A percentile compares a stretch with the other conserved stretches of the same genome.
phyloP scores from a whole-genome alignment of 23 tunicate genomes.

The Ciona savignyi region DNA sequence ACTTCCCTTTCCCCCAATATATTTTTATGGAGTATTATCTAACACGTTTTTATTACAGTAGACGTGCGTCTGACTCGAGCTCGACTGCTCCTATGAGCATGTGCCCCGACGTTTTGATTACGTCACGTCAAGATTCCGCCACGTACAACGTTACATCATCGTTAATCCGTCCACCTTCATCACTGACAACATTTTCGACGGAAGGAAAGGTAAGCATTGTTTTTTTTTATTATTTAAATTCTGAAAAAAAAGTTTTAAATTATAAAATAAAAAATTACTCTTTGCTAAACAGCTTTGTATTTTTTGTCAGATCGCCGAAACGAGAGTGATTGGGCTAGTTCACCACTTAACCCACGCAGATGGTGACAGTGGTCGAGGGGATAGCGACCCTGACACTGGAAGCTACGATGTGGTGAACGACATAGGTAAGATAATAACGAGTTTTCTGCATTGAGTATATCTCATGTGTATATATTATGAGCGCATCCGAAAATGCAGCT shows the following conservation, averaged over 20 bases:
- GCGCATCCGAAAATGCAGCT: no score
- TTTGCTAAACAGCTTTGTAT: neutral
- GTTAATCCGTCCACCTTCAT: slow-evolving; percentile 5
- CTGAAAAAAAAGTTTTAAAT: neutral
- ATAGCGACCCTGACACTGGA: slow-evolving; percentile 68
- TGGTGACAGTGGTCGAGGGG: slow-evolving; percentile 78
- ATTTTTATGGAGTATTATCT: no score
- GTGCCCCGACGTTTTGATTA: neutral
- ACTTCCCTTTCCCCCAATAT: neutral
- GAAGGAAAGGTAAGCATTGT: slow-evolving; percentile 14
- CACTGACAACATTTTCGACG: slow-evolving; percentile 16
- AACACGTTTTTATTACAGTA: neutral
- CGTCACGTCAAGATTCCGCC: slow-evolving; percentile 22
- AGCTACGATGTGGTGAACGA: slow-evolving; percentile 22
- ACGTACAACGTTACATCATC: slow-evolving; percentile 11
- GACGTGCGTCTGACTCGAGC: neutral
- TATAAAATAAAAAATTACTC: neutral
- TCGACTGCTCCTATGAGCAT: neutral
- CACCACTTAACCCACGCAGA: slow-evolving; percentile 19
- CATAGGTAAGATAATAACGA: slow-evolving; percentile 8
- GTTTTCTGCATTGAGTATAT: no score
- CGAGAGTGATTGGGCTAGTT: slow-evolving; percentile 7
- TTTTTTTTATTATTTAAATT: neutral
- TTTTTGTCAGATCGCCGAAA: slow-evolving; percentile 6
- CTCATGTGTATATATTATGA: no score